phyloP scores from a whole-genome alignment of 2,888 invertebrate genomes.

The Carterocephalus palaemon region DNA sequence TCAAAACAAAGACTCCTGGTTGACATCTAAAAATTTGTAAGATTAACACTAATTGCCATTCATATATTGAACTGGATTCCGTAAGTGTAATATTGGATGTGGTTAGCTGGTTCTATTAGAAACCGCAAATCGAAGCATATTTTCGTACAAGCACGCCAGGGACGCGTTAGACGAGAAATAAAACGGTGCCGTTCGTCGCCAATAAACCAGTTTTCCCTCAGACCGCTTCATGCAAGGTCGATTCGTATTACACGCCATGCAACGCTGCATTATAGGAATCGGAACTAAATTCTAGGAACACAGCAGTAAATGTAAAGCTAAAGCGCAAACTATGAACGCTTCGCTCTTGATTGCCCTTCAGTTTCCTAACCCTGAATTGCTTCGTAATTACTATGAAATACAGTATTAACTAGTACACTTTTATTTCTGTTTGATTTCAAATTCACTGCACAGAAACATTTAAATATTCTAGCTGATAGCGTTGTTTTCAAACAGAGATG shows the following conservation, averaged over 20 bases:
- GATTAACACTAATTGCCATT: too few relatives aligned
- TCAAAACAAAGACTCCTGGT: too few relatives aligned
- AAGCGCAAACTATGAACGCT: conserved; percentile 1
- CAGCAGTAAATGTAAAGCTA: conserved; percentile 23
- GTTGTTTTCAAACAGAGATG: too few relatives aligned
- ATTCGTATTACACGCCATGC: conserved; percentile 23
- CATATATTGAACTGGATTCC: too few relatives aligned
- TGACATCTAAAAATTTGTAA: too few relatives aligned
- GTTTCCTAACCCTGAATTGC: neutral
- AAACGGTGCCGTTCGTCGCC: conserved; percentile 41
- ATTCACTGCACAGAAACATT: neutral
- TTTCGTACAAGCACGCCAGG: conserved; percentile 9
- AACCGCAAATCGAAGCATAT: conserved; percentile 3
- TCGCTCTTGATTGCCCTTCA: conserved; percentile 1
- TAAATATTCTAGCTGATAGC: too few relatives aligned
- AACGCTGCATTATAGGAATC: conserved; percentile 13
- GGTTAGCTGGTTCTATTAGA: neutral
- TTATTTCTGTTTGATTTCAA: neutral
- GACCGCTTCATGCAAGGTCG: conserved; percentile 35
- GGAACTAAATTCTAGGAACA: conserved; percentile 22
- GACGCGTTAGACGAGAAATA: conserved; percentile 38
- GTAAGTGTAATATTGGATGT: too few relatives aligned
- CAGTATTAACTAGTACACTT: too few relatives aligned
- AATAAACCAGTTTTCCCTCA: conserved; percentile 42
- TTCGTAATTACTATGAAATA: too few relatives aligned